Evolutionary conservation across 2,888 invertebrate genomes (phyloP).

Genomic region (Odontothrips loti): DNA sequence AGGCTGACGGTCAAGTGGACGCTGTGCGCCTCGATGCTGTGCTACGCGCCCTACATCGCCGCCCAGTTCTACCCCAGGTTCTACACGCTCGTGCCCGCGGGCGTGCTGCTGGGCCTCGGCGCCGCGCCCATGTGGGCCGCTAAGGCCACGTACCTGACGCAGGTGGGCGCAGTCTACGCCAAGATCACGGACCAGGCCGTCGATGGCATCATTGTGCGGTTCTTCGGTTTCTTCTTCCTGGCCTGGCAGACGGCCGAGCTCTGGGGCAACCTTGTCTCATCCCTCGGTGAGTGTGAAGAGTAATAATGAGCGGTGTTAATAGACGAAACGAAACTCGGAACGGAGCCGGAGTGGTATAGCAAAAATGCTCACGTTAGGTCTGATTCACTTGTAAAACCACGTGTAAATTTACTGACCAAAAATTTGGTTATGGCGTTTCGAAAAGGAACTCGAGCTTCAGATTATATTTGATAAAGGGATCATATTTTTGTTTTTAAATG

Average conservation of each 20-base stretch:
- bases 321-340: no score
- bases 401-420: no score
- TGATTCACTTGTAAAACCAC: no score
- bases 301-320: no score
- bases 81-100: slow-evolving; percentile 88
- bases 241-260: slow-evolving; percentile 96
- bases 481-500: no score
- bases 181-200: slow-evolving; percentile 80
- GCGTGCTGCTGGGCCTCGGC: slow-evolving; percentile 88
- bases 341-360: no score
- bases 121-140: slow-evolving; percentile 98
- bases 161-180: slow-evolving; percentile 87
- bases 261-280: slow-evolving; percentile 95
- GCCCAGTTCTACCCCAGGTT: slow-evolving; percentile 91
- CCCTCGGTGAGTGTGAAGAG: slow-evolving; percentile 65
- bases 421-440: no score
- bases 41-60: slow-evolving; percentile 91
- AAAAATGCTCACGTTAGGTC: no score
- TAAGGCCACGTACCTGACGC: slow-evolving; percentile 95
- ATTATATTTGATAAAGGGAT: no score
- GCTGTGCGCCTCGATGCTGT: slow-evolving; percentile 82
- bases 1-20: slow-evolving; percentile 96
- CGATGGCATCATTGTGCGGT: slow-evolving; percentile 89
- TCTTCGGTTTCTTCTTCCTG: slow-evolving; percentile 98
- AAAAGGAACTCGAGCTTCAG: no score